Conservation (phyloP, 2,113 vertebrate species). For the Dromiciops gliroides region DNA sequence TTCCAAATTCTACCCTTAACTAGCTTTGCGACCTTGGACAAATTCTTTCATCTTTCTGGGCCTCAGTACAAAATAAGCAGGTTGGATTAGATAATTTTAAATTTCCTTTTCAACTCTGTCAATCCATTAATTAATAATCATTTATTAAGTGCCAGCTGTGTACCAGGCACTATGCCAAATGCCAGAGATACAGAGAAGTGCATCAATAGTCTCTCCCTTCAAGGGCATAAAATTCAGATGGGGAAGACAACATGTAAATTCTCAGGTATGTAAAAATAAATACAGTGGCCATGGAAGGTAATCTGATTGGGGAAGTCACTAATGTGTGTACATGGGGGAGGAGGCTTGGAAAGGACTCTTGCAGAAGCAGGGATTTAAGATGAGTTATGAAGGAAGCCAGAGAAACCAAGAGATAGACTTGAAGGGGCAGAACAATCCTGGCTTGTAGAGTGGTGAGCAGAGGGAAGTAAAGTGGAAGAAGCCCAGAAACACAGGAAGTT, state of each 20-base stretch:
- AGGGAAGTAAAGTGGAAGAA: background rate
- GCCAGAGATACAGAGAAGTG: background rate
- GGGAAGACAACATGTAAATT: background rate
- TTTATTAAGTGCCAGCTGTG: background rate
- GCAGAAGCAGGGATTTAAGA: background rate
- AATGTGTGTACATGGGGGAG: background rate
- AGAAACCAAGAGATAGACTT: background rate
- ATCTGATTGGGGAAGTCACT: background rate
- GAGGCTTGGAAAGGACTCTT: background rate
- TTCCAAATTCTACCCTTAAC: background rate
- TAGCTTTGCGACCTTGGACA: background rate
- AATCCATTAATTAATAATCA: background rate
- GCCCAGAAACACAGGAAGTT: background rate
- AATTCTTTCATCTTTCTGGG: background rate
- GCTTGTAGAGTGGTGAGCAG: background rate
- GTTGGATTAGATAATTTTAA: background rate
- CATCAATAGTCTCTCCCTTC: background rate
- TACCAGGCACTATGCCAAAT: background rate
- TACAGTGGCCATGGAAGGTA: background rate
- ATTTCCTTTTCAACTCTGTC: background rate
- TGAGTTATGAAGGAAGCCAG: background rate
- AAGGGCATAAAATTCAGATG: background rate
- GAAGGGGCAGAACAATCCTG: background rate
- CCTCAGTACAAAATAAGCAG: background rate
- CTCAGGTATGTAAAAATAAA: background rate